A percentile compares a stretch with the other conserved stretches of the same genome.
These are phyloP conservation scores for Capreolus pygargus DNA, from an alignment of 2,113 vertebrate species.

Conservation along the genomic window DNA sequence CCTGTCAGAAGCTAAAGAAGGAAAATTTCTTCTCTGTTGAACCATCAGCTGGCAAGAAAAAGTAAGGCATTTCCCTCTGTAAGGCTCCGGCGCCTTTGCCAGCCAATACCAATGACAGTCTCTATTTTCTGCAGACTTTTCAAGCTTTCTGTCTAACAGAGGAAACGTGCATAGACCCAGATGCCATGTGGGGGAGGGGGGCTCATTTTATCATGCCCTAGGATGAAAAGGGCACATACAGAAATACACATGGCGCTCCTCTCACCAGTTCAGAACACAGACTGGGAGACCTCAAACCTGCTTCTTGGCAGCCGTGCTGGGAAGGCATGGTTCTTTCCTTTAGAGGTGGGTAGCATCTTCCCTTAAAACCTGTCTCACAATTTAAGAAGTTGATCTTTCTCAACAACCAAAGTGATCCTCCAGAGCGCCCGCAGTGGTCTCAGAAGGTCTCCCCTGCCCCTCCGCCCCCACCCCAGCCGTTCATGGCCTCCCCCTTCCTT, in stretches of 20 bases:
- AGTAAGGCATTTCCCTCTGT: conserved; percentile 22
- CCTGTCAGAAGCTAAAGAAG: conserved; percentile 38
- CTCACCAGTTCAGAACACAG: background rate
- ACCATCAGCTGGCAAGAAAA: conserved; percentile 12
- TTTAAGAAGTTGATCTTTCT: conserved; percentile 29
- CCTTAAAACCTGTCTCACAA: background rate
- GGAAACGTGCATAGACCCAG: conserved; percentile 67
- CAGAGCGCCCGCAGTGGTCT: background rate
- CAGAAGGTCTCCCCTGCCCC: background rate
- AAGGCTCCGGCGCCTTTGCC: background rate
- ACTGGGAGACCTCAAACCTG: conserved; percentile 32
- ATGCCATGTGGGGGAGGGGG: conserved; percentile 28
- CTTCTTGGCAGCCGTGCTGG: background rate
- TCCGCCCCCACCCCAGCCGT: background rate
- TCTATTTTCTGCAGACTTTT: conserved; percentile 64
- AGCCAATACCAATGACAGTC: conserved; percentile 26
- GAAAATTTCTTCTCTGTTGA: conserved; percentile 18
- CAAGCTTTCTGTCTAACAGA: conserved; percentile 65
- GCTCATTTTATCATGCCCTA: conserved; percentile 50
- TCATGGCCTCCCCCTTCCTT: background rate
- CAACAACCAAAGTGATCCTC: conserved; percentile 6
- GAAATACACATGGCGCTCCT: background rate
- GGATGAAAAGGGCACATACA: background rate
- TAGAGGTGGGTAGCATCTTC: background rate
- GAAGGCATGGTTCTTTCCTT: conserved; percentile 18